Base-by-base conservation (phyloP, 1,140 invertebrate genomes). In the Dufourea novaeangliae region DNA sequence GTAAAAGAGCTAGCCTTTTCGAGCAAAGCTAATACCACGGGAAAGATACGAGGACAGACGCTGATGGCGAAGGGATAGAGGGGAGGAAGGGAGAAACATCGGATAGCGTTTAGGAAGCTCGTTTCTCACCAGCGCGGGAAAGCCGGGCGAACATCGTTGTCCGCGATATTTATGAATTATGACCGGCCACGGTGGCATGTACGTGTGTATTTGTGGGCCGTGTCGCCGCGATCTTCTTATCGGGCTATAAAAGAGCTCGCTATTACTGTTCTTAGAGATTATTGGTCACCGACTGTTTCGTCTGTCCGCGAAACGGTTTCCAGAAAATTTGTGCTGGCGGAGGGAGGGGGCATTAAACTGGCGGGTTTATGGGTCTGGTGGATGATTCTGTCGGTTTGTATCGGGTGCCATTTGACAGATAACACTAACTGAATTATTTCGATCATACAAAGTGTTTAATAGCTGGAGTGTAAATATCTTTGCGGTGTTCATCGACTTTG, bases 141-240 rank as follows among this genome's bases (percentile, higher is more conserved):
- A 80, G 52, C 50, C 59, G 70, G 54, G 25, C 17, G 80, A 79
- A 34, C 50, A 75, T 75, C 63, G 74, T 78, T 62, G 50, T 57
- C 39, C 68, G 66, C 59, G 71, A 79, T 69, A 82, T 68, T 82
- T 82, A 79, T 82, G 80, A 82, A 79, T 82, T 82, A 82, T 57
- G 80, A 75, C 77, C 73, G 22, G 64, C 78, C 41, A 63, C 44
- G 37, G 20, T 27, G 61, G 37, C 39, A 63, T 29, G 46, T 74
- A 75, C 46, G 57, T 74, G 64, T 64, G 63, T 76, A 69, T 69
- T n/a, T 64, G 41, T 34, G 50, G 34, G 29, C 12, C 34, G 37
- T 61, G 80, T 69, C 57, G 20, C 41, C 54, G 25, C 44, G 50
- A 80, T 80, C 71, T 79, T 63, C 62, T 66, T 80, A 75, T 80